Evolutionary conservation across 2,888 invertebrate species (phyloP), one percentile per base, ranked within the genome.

Genomic region (Hetaerina titia): DNA sequence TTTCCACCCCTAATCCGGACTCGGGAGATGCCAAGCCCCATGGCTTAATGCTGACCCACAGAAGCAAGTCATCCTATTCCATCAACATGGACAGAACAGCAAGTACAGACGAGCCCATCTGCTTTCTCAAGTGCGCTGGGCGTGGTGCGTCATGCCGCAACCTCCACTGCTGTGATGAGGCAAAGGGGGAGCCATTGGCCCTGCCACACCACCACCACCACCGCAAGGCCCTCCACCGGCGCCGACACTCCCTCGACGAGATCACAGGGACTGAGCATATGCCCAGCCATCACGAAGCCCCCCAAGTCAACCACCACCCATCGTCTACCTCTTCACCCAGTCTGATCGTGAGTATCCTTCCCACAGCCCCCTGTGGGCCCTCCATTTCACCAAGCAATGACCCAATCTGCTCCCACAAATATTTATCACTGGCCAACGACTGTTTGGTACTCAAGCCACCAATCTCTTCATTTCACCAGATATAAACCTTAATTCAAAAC

Each of bases 91-190:
- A 45, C 57, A 69, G 17, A 8, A 0, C 56, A 45, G 22, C 19
- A 45, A 64, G 19, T 45, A 25, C 45, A 69, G 90, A 90, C 1
- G 90, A 64, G 19, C 45, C 22, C 25, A 56, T 92, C 7, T 90
- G 90, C 63, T 90, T 90, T 45, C 90, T 90, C 6, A 45, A 74
- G 74, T 74, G 92, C n/a, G 69, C 92, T 8, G 92, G 92, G 9
- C 45, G 69, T 15, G 74, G 69, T 15, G 92, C 56, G 2, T 92
- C 92, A 22, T 92, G 92, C 56, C 31, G 69, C 69, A 92, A 74
- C 56, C 92, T 92, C 1, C 74, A 92, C n/a, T 92, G 92, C 92
- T 92, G 92, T 31, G 92, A 92, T 60, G 92, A 92, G 56, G 92
- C 57, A 19, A 92, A 92, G 56, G 92, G 92, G 6, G 64, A 56